Conservation (phyloP, 1,140 invertebrate genomes). For the Pogonognathellus flavescens region DNA sequence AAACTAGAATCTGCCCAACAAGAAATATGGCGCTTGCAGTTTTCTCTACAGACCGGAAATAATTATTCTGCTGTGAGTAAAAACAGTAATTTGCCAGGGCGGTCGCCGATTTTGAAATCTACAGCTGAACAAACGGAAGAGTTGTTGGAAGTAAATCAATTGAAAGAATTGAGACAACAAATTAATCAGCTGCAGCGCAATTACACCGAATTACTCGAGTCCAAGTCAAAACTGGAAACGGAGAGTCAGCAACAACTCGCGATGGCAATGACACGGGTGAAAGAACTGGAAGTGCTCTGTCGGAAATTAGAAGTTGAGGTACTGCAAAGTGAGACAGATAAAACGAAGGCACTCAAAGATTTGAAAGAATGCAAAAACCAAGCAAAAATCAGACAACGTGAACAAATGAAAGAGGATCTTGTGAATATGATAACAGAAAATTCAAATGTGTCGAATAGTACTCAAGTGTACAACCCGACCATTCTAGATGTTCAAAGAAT, state of each 20-base stretch:
- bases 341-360: not conserved
- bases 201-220: not conserved
- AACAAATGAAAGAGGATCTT: not conserved
- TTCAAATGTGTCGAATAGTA: not conserved
- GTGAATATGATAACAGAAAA: not conserved
- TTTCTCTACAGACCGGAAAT: not conserved
- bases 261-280: not conserved
- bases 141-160: not conserved
- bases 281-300: not conserved
- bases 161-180: not conserved
- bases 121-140: not conserved
- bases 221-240: not conserved
- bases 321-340: not conserved
- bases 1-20: not conserved
- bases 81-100: no score
- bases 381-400: not conserved
- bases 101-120: not conserved
- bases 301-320: not conserved
- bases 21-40: not conserved
- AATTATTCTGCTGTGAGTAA: not conserved
- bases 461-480: not conserved
- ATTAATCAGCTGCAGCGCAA: not conserved
- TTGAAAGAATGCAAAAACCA: not conserved
- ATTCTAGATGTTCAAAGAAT: not conserved
- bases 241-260: not conserved